Conservation (phyloP, 2,888 invertebrate species). For the Meta bourneti region DNA sequence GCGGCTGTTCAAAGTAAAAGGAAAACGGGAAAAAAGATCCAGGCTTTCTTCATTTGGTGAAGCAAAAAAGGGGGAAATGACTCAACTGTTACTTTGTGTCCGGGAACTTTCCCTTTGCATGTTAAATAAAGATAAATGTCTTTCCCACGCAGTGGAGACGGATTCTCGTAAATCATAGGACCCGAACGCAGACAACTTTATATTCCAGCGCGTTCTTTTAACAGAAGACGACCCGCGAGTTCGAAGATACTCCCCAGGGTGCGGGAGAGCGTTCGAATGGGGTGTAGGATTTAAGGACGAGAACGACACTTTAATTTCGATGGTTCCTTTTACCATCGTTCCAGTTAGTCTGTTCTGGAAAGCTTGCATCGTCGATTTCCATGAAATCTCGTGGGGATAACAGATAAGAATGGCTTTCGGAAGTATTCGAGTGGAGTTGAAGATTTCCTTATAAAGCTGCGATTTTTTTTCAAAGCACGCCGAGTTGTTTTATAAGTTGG, state of each 20-base stretch:
- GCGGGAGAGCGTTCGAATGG: background rate
- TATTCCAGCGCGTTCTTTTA: background rate
- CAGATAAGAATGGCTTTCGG: background rate
- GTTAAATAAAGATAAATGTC: conserved; percentile 40
- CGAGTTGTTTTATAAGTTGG: no score
- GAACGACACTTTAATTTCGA: background rate
- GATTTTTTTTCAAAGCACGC: no score
- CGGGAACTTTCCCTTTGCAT: conserved; percentile 2
- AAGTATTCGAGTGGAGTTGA: no score
- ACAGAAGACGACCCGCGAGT: background rate
- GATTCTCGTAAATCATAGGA: conserved; percentile 13
- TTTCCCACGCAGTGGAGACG: background rate
- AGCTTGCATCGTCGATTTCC: background rate
- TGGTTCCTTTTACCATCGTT: background rate
- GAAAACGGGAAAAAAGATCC: background rate
- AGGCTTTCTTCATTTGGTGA: background rate
- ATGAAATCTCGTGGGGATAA: background rate
- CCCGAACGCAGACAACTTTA: background rate
- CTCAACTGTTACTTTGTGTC: background rate
- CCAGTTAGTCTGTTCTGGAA: background rate
- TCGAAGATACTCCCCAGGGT: background rate
- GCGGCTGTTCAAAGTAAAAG: no score
- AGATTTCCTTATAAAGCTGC: no score
- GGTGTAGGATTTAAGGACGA: background rate
- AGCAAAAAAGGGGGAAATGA: background rate